Evolutionary conservation across 2,797 vertebrate genomes (phyloP).

Genomic region (Melanotaenia boesemani): DNA sequence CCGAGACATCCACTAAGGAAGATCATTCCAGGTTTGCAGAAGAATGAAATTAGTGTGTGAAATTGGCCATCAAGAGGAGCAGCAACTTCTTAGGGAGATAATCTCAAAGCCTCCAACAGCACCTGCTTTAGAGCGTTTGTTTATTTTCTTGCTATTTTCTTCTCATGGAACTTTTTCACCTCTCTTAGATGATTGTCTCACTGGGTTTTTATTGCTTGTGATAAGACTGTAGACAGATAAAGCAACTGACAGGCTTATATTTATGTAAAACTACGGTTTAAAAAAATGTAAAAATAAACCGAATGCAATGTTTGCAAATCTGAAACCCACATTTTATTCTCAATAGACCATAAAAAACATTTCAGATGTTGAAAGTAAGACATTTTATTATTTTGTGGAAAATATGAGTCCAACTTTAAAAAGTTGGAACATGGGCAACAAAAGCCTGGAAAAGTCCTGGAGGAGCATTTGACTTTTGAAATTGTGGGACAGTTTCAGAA

Average conservation of each 20-base stretch:
- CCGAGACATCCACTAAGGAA: slow-evolving; percentile 16
- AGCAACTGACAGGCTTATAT: slow-evolving; percentile 4
- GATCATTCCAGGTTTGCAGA: slow-evolving; percentile 11
- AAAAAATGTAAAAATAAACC: neutral
- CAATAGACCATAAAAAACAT: too few relatives aligned
- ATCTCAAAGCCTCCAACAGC: slow-evolving; percentile 21
- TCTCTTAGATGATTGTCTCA: slow-evolving; percentile 41
- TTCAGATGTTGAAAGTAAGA: too few relatives aligned
- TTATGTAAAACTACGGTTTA: neutral
- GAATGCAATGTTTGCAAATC: too few relatives aligned
- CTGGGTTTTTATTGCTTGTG: slow-evolving; percentile 34
- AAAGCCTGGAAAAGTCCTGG: neutral
- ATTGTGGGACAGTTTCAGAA: too few relatives aligned
- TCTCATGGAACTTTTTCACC: slow-evolving; percentile 22
- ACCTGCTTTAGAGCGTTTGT: slow-evolving; percentile 10
- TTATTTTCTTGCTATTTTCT: slow-evolving; percentile 23
- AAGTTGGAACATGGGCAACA: neutral
- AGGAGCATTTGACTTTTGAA: neutral
- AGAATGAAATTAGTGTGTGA: slow-evolving; percentile 1
- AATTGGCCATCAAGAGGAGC: slow-evolving; percentile 18
- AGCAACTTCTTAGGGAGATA: slow-evolving; percentile 19
- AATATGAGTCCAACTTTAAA: too few relatives aligned
- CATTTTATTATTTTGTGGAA: too few relatives aligned
- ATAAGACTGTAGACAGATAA: slow-evolving; percentile 34
- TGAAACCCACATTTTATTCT: too few relatives aligned